Conservation (phyloP, 2,797 vertebrate species). For the Micromesistius poutassou region DNA sequence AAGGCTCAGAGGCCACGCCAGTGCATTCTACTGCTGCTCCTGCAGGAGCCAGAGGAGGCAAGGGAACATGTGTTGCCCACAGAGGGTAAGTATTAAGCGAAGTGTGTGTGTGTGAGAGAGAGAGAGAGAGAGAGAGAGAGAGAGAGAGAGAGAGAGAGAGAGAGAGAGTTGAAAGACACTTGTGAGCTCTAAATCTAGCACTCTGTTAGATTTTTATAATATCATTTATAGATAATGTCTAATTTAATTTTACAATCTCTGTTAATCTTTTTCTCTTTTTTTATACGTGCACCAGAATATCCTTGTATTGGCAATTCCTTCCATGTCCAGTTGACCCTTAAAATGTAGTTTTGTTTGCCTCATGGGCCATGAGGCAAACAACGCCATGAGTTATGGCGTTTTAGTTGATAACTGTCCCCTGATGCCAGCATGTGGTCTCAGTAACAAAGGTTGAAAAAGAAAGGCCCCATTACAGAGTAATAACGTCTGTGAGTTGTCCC, state of each 20-base stretch:
- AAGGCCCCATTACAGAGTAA: neutral
- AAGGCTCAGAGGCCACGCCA: neutral
- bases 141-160: neutral
- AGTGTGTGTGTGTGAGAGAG: no score
- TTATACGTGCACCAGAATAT: neutral
- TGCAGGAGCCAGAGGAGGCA: neutral
- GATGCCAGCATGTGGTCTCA: neutral
- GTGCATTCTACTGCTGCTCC: slow-evolving; percentile 1
- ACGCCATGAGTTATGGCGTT: no score
- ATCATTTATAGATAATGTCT: no score
- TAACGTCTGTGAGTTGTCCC: neutral
- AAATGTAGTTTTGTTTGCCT: neutral
- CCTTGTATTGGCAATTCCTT: no score
- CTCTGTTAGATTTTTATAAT: neutral
- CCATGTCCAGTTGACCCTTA: neutral
- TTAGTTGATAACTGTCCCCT: neutral
- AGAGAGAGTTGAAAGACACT: neutral
- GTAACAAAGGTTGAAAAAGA: neutral
- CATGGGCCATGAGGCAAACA: no score
- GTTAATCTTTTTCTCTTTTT: neutral
- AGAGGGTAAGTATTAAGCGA: neutral
- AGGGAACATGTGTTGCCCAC: neutral
- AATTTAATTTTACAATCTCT: neutral
- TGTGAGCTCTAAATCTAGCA: no score
- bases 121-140: no score